Base-by-base conservation (phyloP, 2,797 vertebrate species). In the Lutjanus campechanus region DNA sequence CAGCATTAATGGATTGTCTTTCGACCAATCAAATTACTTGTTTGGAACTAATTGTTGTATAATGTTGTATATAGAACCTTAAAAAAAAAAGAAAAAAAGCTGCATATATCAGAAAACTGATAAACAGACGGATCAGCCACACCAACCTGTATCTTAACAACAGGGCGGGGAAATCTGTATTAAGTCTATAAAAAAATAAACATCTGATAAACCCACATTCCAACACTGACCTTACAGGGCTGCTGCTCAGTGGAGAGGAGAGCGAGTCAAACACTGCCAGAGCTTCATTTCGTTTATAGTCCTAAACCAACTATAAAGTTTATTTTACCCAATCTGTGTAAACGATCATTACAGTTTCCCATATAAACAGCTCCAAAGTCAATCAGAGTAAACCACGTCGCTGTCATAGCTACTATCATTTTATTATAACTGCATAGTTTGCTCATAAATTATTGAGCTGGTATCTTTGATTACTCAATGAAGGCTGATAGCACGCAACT, bases 101-200 rank as follows among this genome's bases (percentile, higher is more conserved):
- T 58, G 19, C 5, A 53, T 53, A 19, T 12, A 55, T 74, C 19
- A 49, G 17, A 46, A 59, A 56, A 66, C 1, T 9, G 10, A 61
- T 36, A 36, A 36, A 36, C 29, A 36, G 4, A 46, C 1, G 4
- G 15, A 65, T 36, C 29, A 36, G 29, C 29, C 25, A 73, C 50
- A 17, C 22, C 43, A 41, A 73, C 69, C 5, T 49, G 19, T 40
- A 5, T 22, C 40, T 68, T 41, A 50, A 68, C 80, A 66, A 66
- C 69, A 59, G 81, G 73, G 85, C n/a, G 71, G 69, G 75, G n/a
- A 50, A 36, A 36, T 36, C 29, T 36, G 29, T 36, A 36, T 36
- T 36, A 36, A 11, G 20, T 53, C 12, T 20, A 36, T 51, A 43
- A 63, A 84, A 76, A 63, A 19, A 19, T 0, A 15, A 65, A 3